Conservation (phyloP, 2,888 invertebrate species). For the Netelia virgata region DNA sequence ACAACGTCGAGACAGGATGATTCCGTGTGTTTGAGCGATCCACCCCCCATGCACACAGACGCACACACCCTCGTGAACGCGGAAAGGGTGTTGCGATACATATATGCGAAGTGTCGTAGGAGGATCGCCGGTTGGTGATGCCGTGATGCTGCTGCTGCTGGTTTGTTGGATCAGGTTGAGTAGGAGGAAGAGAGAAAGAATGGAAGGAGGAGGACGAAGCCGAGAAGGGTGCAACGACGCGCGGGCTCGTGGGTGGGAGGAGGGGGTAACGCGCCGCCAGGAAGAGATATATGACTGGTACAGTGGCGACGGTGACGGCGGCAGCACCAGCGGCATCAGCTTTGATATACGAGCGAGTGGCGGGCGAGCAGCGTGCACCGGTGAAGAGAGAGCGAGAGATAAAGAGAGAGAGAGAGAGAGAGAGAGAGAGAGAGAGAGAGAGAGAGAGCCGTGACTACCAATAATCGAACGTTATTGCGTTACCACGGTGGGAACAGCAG, state of each 20-base stretch:
- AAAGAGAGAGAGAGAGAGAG: constrained; percentile 13
- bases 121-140: constrained; percentile 32
- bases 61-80: constrained; percentile 7
- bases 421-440: constrained; percentile 1
- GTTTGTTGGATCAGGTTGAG: constrained; percentile 20
- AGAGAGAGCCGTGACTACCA: constrained; percentile 77
- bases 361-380: constrained; percentile 63
- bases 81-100: constrained; percentile 9
- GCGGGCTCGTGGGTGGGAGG: background rate
- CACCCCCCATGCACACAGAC: background rate
- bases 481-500: constrained; percentile 71
- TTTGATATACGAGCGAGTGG: constrained; percentile 81
- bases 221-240: constrained; percentile 38
- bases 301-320: constrained; percentile 62
- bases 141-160: constrained; percentile 16
- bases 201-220: constrained; percentile 36
- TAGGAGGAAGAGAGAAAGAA: background rate
- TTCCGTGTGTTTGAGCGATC: constrained; percentile 39
- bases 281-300: constrained; percentile 57
- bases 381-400: constrained; percentile 54
- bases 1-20: constrained; percentile 22
- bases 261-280: constrained; percentile 33
- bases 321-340: constrained; percentile 73
- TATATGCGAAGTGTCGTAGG: constrained; percentile 41
- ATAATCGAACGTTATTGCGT: constrained; percentile 83